phyloP scores from a whole-genome alignment of 1,140 invertebrate species.

The Heliconius hermathena region DNA sequence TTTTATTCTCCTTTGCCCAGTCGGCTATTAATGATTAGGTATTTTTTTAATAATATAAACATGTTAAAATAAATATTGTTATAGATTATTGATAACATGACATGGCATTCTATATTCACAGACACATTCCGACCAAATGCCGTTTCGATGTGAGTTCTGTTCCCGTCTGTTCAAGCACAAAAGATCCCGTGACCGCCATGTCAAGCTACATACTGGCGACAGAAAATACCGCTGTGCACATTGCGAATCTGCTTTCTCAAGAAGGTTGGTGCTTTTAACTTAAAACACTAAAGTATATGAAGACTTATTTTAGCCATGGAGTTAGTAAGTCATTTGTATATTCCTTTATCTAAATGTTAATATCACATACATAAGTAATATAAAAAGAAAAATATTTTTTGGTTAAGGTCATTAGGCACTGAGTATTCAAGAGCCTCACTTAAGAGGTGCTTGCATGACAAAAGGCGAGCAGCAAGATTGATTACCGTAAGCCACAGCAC shows the following conservation, averaged over 20 bases:
- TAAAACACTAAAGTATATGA: neutral
- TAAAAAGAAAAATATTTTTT: slow-evolving; percentile 18
- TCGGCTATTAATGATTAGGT: too few relatives aligned
- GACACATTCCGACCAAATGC: slow-evolving; percentile 94
- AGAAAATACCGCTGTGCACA: slow-evolving; percentile 95
- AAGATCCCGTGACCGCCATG: slow-evolving; percentile 94
- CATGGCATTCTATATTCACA: slow-evolving; percentile 71
- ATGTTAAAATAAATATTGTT: too few relatives aligned
- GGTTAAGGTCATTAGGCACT: slow-evolving; percentile 29
- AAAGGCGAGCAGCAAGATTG: slow-evolving; percentile 66
- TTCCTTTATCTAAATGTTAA: slow-evolving; percentile 1
- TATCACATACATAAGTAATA: neutral
- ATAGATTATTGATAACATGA: neutral
- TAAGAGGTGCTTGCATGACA: slow-evolving; percentile 66
- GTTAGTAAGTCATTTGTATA: neutral
- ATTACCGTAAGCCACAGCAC: slow-evolving; percentile 85
- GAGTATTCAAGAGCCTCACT: slow-evolving; percentile 34
- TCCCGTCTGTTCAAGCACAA: slow-evolving; percentile 97
- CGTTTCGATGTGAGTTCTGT: slow-evolving; percentile 94
- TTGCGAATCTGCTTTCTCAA: slow-evolving; percentile 95
- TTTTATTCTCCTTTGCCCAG: too few relatives aligned
- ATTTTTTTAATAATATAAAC: too few relatives aligned
- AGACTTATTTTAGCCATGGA: neutral
- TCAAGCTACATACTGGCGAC: slow-evolving; percentile 97
- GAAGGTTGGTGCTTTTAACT: slow-evolving; percentile 85